Percentiles rank a stretch among this genome's conserved stretches.
Conservation (phyloP, 2,888 invertebrate species). For the Vesta saturnalis region DNA sequence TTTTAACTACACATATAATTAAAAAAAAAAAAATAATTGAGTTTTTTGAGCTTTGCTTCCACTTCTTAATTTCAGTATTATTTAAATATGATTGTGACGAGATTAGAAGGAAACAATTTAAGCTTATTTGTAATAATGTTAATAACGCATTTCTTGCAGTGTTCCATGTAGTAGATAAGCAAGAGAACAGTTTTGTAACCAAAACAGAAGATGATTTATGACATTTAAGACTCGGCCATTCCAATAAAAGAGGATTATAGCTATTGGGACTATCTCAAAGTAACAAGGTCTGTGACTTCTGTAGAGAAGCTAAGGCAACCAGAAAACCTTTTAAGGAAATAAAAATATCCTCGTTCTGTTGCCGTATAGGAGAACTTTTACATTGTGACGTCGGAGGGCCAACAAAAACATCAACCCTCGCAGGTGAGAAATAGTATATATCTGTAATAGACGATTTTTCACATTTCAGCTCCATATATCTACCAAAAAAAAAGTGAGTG, state of each 20-base stretch:
- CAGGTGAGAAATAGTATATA: neutral
- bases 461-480: too few relatives aligned
- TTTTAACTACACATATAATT: too few relatives aligned
- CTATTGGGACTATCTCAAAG: neutral
- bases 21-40: too few relatives aligned
- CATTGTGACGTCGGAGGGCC: neutral
- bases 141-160: neutral
- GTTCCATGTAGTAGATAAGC: neutral
- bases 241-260: neutral
- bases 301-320: neutral
- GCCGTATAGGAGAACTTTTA: neutral
- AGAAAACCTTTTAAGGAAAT: neutral
- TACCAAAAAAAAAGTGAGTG: too few relatives aligned
- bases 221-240: neutral
- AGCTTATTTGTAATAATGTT: neutral
- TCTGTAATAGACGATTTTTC: neutral
- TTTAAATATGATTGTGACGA: too few relatives aligned
- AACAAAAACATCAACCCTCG: neutral
- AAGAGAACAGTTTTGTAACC: neutral
- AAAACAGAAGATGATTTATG: neutral
- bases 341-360: too few relatives aligned
- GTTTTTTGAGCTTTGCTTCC: too few relatives aligned
- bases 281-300: neutral
- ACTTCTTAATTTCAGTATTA: neutral
- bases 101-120: neutral